Evolutionary conservation across 2,797 vertebrate species (phyloP), one percentile per base, ranked within the genome.

Genomic region (Morus bassanus): DNA sequence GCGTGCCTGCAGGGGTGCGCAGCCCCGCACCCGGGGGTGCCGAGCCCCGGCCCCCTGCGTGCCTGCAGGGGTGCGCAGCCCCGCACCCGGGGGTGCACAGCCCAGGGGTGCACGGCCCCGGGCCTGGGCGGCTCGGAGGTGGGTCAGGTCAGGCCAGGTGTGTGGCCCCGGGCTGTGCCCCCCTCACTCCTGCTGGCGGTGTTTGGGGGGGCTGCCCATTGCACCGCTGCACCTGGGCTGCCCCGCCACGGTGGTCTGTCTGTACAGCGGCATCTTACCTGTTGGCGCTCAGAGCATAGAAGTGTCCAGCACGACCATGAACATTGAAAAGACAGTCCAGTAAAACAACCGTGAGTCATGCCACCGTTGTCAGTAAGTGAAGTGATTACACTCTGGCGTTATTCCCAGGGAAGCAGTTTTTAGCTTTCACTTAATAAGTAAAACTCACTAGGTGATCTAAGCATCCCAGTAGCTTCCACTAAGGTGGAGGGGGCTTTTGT

Each of bases 251-350:
- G 41, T 43, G 41, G 15, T 3, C 14, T 39, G 61, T 67, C 37
- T 13, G 50, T 16, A 0, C 18, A 4, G 50, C 60, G 24, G 54
- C 68, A 24, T 9, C 75, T 21, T 30, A 30, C 51, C 69, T 70
- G 56, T 8, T 10, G 13, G 43, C n/a, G 0, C 68, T 8, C 4
- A 35, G 39, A 28, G 48, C 31, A 0, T 1, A 10, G 77, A 9
- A 10, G 21, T 13, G 73, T 12, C 79, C 3, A 16, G 9, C 0
- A 1, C 51, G 28, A 8, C 45, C 16, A 2, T 21, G 51, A 10
- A 18, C 15, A 3, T 23, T 30, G n/a, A n/a, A n/a, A 33, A 48
- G 41, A 4, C 48, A 7, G 23, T 6, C 39, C 57, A 2, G n/a
- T 35, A 27, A 30, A 46, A 37, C 9, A 41, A 7, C 43, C 2